Evolutionary conservation across 2,113 vertebrate genomes (phyloP).

Genomic region (Plecotus auritus): DNA sequence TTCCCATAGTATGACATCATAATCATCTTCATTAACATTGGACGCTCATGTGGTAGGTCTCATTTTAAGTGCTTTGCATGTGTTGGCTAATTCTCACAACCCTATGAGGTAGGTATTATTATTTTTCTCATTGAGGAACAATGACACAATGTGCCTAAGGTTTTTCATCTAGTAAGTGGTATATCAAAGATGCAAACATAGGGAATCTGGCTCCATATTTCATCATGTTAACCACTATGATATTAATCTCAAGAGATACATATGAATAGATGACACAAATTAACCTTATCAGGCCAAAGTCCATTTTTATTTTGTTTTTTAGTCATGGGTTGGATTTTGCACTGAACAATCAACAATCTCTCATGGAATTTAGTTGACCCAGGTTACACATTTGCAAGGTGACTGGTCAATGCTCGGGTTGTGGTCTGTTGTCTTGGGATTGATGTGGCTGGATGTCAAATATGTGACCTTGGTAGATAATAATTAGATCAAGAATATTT

Average conservation of each 20-base stretch:
- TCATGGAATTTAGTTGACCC: background rate
- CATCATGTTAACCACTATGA: background rate
- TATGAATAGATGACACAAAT: background rate
- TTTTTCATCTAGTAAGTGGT: background rate
- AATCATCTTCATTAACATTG: conserved; percentile 4
- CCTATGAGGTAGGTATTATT: background rate
- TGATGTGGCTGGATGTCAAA: background rate
- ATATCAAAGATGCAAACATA: background rate
- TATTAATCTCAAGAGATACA: background rate
- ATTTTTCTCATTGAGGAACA: background rate
- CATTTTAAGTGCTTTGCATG: background rate
- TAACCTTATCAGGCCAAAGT: background rate
- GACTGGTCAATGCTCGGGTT: background rate
- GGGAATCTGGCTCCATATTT: background rate
- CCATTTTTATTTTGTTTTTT: background rate
- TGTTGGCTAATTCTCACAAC: background rate
- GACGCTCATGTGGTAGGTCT: background rate
- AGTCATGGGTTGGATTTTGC: background rate
- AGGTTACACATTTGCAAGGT: background rate
- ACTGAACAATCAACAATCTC: background rate
- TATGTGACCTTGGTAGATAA: background rate
- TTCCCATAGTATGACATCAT: background rate
- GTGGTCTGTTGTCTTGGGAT: background rate
- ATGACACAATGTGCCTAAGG: background rate
- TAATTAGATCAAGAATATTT: background rate